phyloP scores from a whole-genome alignment of 2,888 invertebrate species.

The Pterobdella sp. region DNA sequence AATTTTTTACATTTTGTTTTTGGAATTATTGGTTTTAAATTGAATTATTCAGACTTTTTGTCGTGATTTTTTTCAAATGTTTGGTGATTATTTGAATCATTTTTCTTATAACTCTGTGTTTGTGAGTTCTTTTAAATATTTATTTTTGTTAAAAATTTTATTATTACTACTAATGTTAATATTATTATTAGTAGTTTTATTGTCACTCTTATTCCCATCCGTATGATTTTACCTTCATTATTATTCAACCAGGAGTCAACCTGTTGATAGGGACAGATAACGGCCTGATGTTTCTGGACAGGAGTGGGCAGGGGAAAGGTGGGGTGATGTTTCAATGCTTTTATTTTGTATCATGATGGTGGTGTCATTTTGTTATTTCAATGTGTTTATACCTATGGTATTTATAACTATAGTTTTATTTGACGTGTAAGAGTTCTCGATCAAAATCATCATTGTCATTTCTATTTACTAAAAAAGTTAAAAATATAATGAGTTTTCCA shows the following conservation, averaged over 20 bases:
- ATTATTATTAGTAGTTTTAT: not conserved
- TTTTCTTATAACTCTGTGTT: not conserved
- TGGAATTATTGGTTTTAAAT: not conserved
- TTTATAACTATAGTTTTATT: no score
- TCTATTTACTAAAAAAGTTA: no score
- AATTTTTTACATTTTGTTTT: not conserved
- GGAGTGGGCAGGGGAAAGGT: conserved; percentile 71
- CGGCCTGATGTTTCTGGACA: conserved; percentile 92
- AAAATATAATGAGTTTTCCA: no score
- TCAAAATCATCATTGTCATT: no score
- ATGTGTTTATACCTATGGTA: no score
- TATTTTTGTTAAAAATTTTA: not conserved
- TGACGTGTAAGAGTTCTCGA: no score
- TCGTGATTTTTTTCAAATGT: not conserved
- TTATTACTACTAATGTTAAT: not conserved
- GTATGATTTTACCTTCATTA: not conserved
- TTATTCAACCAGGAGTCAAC: conserved; percentile 71
- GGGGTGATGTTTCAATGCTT: not conserved
- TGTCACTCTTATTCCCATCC: not conserved
- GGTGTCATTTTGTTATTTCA: no score
- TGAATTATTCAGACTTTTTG: not conserved
- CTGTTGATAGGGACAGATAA: conserved; percentile 96
- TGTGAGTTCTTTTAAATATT: not conserved
- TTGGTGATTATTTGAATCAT: not conserved
- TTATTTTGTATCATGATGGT: no score